Evolutionary conservation across 2,113 vertebrate genomes (phyloP), one percentile per base, ranked within the genome.

Genomic region (Barnardius zonarius): DNA sequence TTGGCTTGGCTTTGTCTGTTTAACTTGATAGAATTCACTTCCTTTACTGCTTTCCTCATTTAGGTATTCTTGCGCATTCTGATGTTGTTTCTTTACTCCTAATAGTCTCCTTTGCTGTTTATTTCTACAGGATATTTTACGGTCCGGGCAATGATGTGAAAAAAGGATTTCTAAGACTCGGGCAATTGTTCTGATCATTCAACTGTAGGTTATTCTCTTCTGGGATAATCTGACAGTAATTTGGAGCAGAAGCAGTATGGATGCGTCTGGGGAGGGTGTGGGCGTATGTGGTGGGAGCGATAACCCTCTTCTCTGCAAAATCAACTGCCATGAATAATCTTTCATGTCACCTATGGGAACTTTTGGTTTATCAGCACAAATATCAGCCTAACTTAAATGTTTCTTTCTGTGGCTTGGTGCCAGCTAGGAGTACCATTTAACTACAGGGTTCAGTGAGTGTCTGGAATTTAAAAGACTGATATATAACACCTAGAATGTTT

Each of bases 161-260:
- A 80, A 54, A 67, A 93, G 64, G 59, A 39, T 90, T 83, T 86
- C 72, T 57, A 74, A 67, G n/a, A 75, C 70, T 93, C 62, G 39
- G 74, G 72, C 46, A 96, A 63, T 81, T 90, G 88, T 63, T 88
- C 49, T 92, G 88, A 83, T 93, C 73, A 59, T 62, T 93, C 64
- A 88, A 4, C 83, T 69, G 59, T 49, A 59, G 86, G 44, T 70
- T 86, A 27, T 57, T 78, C 49, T 67, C 80, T 83, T 90, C 37
- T 69, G 92, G 94, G 90, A 80, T 33, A 70, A 80, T 54, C 72
- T 93, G 75, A 67, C 61, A 93, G 73, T 63, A 88, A 78, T 93
- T 88, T 77, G 63, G 75, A 96, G 79, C 90, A 92, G 67, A 88
- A 51, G 75, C 75, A 76, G 43, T 19, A 9, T 12, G 70, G 82